Base-by-base conservation (phyloP, 2,888 invertebrate genomes). In the Bellardia pandia region DNA sequence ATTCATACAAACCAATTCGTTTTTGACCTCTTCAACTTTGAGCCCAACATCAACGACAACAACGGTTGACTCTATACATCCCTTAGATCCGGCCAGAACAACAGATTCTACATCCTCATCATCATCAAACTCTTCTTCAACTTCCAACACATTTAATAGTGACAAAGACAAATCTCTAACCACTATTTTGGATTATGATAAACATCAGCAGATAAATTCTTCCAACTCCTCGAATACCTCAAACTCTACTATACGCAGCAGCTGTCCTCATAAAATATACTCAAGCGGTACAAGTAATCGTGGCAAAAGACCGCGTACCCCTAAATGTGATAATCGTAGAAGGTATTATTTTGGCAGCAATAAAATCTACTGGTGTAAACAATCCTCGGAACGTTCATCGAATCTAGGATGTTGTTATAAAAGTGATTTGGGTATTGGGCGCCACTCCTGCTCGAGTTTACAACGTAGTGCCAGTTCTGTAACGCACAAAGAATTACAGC, bases 1-100 rank as follows among this genome's bases (percentile, higher is more conserved):
- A 62, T 93, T 93, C 90, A 93, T 93, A 90, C 93, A 93, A 91
- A 92, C 93, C 84, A 93, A 93, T 89, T 92, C 93, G 45, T 92
- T 91, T 91, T 90, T 92, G 66, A 91, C 92, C 85, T 90, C 93
- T 33, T 89, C 90, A 42, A 85, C 75, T 58, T 30, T 76, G n/a
- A 53, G 89, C 11, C 40, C 88, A 78, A 37, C 88, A 53, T 33
- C 78, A 13, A 81, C 84, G 62, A 45, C 80, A 83, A 86, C 69
- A 77, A 62, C 88, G 16, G 2, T 79, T 11, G 74, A 79, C 33
- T 75, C 62, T 4, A 68, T 51, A 62, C 42, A 64, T 13, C 64
- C 76, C 2, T 40, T 51, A 11, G 76, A 69, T 42, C 71, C 64
- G 8, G 56, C 9, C 14, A 66, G 84, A 51, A 11, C 84, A 78